Conservation (phyloP, 2,113 vertebrate genomes). For the Ciconia boyciana region DNA sequence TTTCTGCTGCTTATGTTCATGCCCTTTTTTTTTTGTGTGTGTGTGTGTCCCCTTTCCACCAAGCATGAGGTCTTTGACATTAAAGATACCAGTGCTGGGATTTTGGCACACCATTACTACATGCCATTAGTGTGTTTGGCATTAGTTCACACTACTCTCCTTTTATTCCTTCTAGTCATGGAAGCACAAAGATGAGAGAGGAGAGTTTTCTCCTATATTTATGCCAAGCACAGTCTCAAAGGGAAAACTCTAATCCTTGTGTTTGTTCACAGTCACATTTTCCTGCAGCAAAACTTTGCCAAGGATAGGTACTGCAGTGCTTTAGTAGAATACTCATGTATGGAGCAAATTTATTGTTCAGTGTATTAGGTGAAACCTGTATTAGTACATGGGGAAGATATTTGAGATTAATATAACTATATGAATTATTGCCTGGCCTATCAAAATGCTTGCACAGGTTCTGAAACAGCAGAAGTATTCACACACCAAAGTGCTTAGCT, state of each 20-base stretch:
- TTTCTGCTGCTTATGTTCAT: background rate
- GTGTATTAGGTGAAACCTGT: background rate
- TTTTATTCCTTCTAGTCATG: background rate
- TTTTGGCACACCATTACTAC: background rate
- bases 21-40: background rate
- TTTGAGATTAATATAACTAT: background rate
- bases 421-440: background rate
- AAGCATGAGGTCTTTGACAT: background rate
- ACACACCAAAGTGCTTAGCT: background rate
- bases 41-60: background rate
- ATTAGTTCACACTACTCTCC: background rate
- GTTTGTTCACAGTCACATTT: background rate
- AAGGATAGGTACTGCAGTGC: background rate
- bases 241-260: background rate
- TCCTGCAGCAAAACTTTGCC: background rate
- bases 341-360: background rate
- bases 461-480: background rate
- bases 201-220: background rate
- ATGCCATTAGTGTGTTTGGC: background rate
- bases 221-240: background rate
- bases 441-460: background rate
- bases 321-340: rapidly evolving
- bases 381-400: background rate
- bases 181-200: background rate
- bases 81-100: background rate